Base-by-base conservation (phyloP, 2,113 vertebrate genomes). In the Heterotis niloticus region DNA sequence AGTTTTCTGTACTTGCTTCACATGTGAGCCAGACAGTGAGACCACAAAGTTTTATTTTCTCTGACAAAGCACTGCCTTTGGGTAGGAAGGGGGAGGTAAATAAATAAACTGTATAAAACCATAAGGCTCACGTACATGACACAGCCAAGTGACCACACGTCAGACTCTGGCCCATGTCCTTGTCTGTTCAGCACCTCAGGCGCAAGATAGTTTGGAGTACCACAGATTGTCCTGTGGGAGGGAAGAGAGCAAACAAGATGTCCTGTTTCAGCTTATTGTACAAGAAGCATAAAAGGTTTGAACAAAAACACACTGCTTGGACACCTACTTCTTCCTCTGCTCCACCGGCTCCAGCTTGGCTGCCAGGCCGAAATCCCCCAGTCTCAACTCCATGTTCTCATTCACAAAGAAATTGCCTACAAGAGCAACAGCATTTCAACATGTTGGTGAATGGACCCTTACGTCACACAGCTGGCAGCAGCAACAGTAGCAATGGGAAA, bases 401-500 rank as follows among this genome's bases (percentile, higher is more conserved):
- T 95, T 99, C 86, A 99, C 93, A 91, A 99, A 99, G 84, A 99
- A 98, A 86, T 99, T 99, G 83, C 96, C 98, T 99, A 77, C 77
- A 84, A 85, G 72, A 18, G 52, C 44, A 56, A 56, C 9, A 5
- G 10, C 34, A 44, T 44, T 51, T 62, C 60, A 62, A 62, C 20
- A 14, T 17, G 7, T 62, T 62, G 14, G 60, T 68, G 3, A 23
- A 28, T 70, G 34, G 34, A 44, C 34, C 34, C 34, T 44, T 44
- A 44, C 3, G 7, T 44, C 34, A 44, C 34, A 44, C 34, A 44
- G 34, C 34, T 7, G 7, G 34, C 34, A 2, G 57, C 9, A 59
- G 13, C 83, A 80, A 79, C 78, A 85, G 79, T 81, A 67, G 51
- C 10, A 65, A 79, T 44, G 12, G 18, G 72, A 29, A 66, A 28